These are phyloP conservation scores for Craterocephalus amniculus DNA, from an alignment of 2,797 vertebrate genomes.

Conservation along the genomic window DNA sequence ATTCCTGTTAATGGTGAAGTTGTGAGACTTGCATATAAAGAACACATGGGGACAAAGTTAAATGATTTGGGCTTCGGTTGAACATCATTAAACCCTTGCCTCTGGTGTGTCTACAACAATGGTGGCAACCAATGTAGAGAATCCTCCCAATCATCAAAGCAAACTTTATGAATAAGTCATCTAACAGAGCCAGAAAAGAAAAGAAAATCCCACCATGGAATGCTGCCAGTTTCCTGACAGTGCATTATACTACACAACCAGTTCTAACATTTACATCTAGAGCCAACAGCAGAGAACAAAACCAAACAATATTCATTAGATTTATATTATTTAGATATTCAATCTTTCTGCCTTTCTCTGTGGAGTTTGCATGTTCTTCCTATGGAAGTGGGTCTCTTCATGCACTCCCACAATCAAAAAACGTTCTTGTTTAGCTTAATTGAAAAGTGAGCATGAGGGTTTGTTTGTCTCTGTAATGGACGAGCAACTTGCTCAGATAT, in stretches of 20 bases:
- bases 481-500: no score
- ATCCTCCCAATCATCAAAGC: slow-evolving; percentile 71
- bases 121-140: slow-evolving; percentile 51
- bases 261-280: slow-evolving; percentile 25
- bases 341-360: not conserved
- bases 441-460: no score
- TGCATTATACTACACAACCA: slow-evolving; percentile 28
- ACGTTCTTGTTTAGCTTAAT: no score
- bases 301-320: not conserved
- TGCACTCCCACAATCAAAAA: not conserved
- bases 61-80: slow-evolving; percentile 53
- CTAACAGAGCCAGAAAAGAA: slow-evolving; percentile 40
- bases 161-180: slow-evolving; percentile 78
- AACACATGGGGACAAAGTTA: slow-evolving; percentile 50
- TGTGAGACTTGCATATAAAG: slow-evolving; percentile 41
- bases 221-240: slow-evolving; percentile 57
- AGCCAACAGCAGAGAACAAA: slow-evolving; percentile 12
- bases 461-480: no score
- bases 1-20: slow-evolving; percentile 35
- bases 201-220: slow-evolving; percentile 41
- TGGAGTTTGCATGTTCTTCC: not conserved
- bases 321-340: not conserved
- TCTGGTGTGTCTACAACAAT: slow-evolving; percentile 60
- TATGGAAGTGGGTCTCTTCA: not conserved
- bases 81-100: slow-evolving; percentile 70